phyloP scores from a whole-genome alignment of 2,888 invertebrate genomes.

The Andricus curvator region DNA sequence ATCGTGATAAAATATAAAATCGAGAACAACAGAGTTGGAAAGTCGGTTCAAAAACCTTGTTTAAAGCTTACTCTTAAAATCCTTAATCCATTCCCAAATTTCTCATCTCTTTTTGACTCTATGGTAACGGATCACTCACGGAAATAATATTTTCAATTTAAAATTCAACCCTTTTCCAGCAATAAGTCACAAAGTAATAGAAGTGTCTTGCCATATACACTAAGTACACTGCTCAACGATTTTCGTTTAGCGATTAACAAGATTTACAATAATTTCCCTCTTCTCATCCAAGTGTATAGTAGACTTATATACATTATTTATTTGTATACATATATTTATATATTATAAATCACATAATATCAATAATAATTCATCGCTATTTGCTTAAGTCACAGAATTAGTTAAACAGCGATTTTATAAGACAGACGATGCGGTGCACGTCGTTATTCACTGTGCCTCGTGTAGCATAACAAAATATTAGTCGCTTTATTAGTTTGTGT shows the following conservation, averaged over 20 bases:
- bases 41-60: slow-evolving; percentile 20
- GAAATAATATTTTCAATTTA: neutral
- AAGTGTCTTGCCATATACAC: slow-evolving; percentile 37
- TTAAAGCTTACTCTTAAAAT: slow-evolving; percentile 5
- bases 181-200: neutral
- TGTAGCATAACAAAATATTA: slow-evolving; percentile 57
- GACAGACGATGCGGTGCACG: slow-evolving; percentile 13
- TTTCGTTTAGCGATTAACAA: slow-evolving; percentile 61
- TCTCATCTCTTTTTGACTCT: neutral
- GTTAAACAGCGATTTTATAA: slow-evolving; percentile 34
- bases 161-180: neutral
- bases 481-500: slow-evolving; percentile 62
- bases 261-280: slow-evolving; percentile 61
- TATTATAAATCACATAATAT: slow-evolving; percentile 45
- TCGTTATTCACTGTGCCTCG: slow-evolving; percentile 33
- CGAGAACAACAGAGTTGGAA: slow-evolving; percentile 7
- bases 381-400: slow-evolving; percentile 36
- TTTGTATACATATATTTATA: slow-evolving; percentile 34
- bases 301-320: slow-evolving; percentile 49
- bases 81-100: neutral
- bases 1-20: slow-evolving; percentile 23
- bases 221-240: slow-evolving; percentile 58
- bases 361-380: slow-evolving; percentile 41
- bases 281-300: slow-evolving; percentile 18
- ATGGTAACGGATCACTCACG: slow-evolving; percentile 2